phyloP scores from a whole-genome alignment of 2,797 vertebrate species.

The Lacerta agilis region DNA sequence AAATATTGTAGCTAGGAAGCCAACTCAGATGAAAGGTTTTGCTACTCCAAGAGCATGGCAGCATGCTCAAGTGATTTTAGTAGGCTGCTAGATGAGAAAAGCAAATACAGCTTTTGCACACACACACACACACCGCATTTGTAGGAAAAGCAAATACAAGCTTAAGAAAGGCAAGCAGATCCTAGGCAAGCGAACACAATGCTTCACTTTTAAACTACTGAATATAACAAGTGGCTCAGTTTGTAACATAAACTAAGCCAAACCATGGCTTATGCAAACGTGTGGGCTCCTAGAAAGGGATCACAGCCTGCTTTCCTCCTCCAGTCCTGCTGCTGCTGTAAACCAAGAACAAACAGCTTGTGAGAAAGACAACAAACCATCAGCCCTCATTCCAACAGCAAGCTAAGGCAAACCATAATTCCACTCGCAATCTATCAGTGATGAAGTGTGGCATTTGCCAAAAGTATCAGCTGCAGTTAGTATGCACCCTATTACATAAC shows the following conservation, averaged over 20 bases:
- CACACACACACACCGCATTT: background rate
- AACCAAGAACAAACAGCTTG: no score
- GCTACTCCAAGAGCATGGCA: background rate
- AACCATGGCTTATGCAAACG: no score
- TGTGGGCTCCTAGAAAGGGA: no score
- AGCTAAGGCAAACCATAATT: no score
- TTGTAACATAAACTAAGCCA: no score
- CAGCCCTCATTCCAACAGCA: no score
- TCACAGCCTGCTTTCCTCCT: no score
- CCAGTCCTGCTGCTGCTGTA: no score
- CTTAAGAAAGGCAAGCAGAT: background rate
- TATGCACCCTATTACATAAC: no score
- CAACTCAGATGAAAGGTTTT: background rate
- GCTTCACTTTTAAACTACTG: background rate
- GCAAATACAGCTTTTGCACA: background rate
- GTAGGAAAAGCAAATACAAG: background rate
- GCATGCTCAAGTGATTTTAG: slow-evolving; percentile 9
- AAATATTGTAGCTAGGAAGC: slow-evolving; percentile 4
- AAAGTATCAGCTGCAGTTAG: background rate
- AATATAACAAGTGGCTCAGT: background rate
- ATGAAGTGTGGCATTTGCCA: background rate
- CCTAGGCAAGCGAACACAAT: background rate
- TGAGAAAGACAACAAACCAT: no score
- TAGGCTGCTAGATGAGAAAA: background rate
- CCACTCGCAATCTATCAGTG: background rate